Base-by-base conservation (phyloP, 2,888 invertebrate genomes). In the Stenodema calcarata region DNA sequence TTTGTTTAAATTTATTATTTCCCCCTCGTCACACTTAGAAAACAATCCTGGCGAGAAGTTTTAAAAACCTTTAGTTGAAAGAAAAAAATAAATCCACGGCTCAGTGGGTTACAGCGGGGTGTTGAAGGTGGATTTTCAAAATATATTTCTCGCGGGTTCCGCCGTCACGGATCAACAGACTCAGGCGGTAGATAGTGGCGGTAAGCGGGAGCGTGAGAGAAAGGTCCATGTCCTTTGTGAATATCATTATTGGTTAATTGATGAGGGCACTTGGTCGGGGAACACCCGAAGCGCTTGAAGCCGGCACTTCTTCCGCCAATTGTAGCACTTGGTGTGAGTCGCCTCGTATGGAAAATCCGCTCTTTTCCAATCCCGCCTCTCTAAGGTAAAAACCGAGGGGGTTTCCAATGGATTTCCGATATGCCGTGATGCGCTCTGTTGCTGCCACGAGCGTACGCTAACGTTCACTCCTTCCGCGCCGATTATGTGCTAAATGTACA, bases 221-320 rank as follows among this genome's bases (percentile, higher is more conserved):
- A 16, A 16, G 42, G 47, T 1, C 18, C 54, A 18, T 42, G 30
- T 79, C 79, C 79, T 79, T 79, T 79, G 79, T 47, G 79, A 79
- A 79, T 79, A 79, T 47, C 79, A 47, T 79, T 79, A 79, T 44
- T 50, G 44, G 79, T 79, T 79, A 79, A 79, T 79, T 79, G 79
- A 79, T 79, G 79, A 54, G 54, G 18, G 54, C 54, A 18, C n/a
- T 54, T 54, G 54, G 54, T 54, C n/a, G 54, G 18, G n/a, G 18
- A 16, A 54, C n/a, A 54, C 54, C n/a, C n/a, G n/a, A 7, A 18
- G 54, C 54, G 18, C 54, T 54, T 7, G 54, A 54, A 16, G 54
- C n/a, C 18, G n/a, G n/a, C 18, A 16, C 18, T 54, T 54, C 54
- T 18, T 18, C 54, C 54, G 18, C 54, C 7, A 18, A 7, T 54